phyloP scores from a whole-genome alignment of 2,797 vertebrate species.

The Phalanger gymnotis region DNA sequence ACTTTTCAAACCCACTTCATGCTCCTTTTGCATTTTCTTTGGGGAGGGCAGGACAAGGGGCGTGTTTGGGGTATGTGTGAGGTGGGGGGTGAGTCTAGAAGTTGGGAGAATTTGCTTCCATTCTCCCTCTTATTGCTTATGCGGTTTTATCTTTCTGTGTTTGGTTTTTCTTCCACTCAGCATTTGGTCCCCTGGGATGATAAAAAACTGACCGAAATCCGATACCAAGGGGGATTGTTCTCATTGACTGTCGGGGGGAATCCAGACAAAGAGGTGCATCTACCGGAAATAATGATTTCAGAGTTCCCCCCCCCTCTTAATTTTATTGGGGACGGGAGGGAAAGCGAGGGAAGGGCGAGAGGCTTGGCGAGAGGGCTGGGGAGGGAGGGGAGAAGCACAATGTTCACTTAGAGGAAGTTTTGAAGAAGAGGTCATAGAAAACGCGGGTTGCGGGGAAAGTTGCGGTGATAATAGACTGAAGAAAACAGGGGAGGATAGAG shows the following conservation, averaged over 20 bases:
- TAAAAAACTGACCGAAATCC: conserved; percentile 71
- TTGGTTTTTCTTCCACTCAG: conserved; percentile 43
- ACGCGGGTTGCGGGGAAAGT: conserved; percentile 73
- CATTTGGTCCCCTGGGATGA: conserved; percentile 58
- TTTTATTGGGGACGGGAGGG: not conserved
- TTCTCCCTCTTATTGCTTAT: not conserved
- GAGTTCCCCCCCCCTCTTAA: conserved; percentile 56
- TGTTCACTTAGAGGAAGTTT: conserved; percentile 81
- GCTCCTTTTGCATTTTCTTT: conserved; percentile 7
- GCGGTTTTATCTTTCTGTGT: conserved; percentile 45
- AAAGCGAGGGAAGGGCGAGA: not conserved
- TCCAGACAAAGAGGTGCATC: conserved; percentile 88
- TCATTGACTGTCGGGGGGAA: conserved; percentile 81
- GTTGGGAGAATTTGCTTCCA: not conserved
- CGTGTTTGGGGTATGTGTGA: conserved; percentile 57
- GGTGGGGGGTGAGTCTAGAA: conserved; percentile 37
- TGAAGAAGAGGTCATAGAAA: conserved; percentile 27
- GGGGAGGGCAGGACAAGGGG: conserved; percentile 30
- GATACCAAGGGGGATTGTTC: conserved; percentile 74
- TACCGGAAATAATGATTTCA: conserved; percentile 85
- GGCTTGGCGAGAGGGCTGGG: not conserved
- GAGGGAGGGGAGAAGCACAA: not conserved
- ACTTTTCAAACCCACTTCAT: conserved; percentile 15
- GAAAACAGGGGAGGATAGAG: conserved; percentile 59
- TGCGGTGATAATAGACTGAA: conserved; percentile 50